phyloP scores from a whole-genome alignment of 1,140 invertebrate species.

The Euborellia annulipes region DNA sequence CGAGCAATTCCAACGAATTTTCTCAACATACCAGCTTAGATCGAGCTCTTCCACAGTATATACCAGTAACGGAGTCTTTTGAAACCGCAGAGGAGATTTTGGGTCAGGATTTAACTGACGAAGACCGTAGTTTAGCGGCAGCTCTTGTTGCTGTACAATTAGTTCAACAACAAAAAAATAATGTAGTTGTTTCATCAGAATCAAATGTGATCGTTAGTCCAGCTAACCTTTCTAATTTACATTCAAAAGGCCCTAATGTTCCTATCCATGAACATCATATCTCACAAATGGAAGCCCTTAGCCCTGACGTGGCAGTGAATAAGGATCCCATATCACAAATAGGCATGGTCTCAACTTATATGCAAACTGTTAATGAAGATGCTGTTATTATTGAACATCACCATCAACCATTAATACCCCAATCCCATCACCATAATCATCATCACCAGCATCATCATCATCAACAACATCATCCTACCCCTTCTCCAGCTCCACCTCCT shows the following conservation, averaged over 20 bases:
- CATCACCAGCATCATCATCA: slow-evolving; percentile 10
- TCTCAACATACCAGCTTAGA: slow-evolving; percentile 4
- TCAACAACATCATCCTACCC: slow-evolving; percentile 5
- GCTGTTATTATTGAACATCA: slow-evolving; percentile 1
- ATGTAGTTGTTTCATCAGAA: slow-evolving; percentile 4
- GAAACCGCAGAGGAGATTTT: slow-evolving; percentile 7
- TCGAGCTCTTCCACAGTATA: slow-evolving; percentile 8
- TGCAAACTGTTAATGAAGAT: slow-evolving; percentile 18
- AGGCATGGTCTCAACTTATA: slow-evolving; percentile 18
- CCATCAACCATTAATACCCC: slow-evolving; percentile 12
- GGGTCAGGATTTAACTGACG: slow-evolving; percentile 26
- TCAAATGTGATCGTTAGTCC: slow-evolving; percentile 13
- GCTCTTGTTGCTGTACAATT: slow-evolving; percentile 35
- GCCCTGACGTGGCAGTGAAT: no score
- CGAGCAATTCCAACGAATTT: slow-evolving; percentile 1
- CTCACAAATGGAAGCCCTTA: no score
- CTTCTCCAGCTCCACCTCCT: background rate
- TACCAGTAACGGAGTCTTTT: slow-evolving; percentile 6
- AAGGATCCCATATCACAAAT: background rate
- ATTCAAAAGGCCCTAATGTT: background rate
- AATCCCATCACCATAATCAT: slow-evolving; percentile 9
- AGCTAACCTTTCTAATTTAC: slow-evolving; percentile 1
- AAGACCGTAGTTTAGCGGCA: slow-evolving; percentile 32
- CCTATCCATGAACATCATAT: no score
- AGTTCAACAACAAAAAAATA: slow-evolving; percentile 30